Base-by-base conservation (phyloP, 2,888 invertebrate species). In the Cataglyphis altisquamis region DNA sequence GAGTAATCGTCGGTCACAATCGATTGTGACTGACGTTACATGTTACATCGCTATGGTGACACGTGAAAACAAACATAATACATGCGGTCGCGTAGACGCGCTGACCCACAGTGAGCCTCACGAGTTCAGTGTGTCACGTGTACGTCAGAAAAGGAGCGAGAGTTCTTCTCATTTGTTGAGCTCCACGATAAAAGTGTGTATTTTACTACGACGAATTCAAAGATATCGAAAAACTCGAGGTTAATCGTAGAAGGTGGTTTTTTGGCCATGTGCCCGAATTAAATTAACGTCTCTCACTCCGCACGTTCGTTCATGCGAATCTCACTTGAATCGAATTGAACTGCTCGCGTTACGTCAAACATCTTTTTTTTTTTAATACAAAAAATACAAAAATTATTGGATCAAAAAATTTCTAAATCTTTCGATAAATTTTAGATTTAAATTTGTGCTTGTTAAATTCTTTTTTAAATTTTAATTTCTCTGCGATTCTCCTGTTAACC, bases 1-100 rank as follows among this genome's bases (percentile, higher is more conserved):
- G 6, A 8, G n/a, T 8, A 8, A 52, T 52, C 52, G 52, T 52
- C 52, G 52, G 52, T 52, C 52, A 74, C 82, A 45, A 89, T 89
- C 89, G 90, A 89, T 89, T 85, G 64, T 64, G 8, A 52, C 52
- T 52, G 52, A 52, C 52, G 62, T 55, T 52, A 75, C 45, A 77
- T 78, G 82, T 63, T 86, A 68, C 62, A 89, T 89, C 82, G 84
- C 89, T 90, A 89, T 90, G 90, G 89, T 84, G 87, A 89, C 83
- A 83, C 45, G 75, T 82, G 87, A 88, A 85, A 89, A 90, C 89
- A 89, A 90, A 84, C 12, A 12, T 45, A 45, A 45, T 73, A 77
- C 83, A 78, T 55, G 64, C 60, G 84, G 88, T 88, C 84, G 83
- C 62, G 64, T 62, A 81, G 82, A 88, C 88, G 82, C 48, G 68